phyloP scores from a whole-genome alignment of 2,113 vertebrate genomes.

The Nerophis lumbriciformis region DNA sequence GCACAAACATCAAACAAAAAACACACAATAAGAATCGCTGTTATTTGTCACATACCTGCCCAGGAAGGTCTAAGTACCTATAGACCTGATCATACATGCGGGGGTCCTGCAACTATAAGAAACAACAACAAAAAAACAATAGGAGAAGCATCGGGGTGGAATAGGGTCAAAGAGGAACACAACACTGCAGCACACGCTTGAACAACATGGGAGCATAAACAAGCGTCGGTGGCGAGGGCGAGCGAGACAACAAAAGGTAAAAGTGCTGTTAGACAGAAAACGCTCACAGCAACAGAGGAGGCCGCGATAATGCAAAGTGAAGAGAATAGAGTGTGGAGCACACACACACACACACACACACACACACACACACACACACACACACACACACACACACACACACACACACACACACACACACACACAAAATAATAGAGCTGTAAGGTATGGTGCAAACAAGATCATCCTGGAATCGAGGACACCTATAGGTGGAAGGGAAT shows the following conservation, averaged over 20 bases:
- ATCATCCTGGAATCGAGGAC: slow-evolving; percentile 47
- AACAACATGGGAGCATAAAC: slow-evolving; percentile 33
- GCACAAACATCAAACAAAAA: slow-evolving; percentile 23
- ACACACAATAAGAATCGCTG: slow-evolving; percentile 35
- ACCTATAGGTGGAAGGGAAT: not conserved
- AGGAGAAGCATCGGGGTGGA: slow-evolving; percentile 58
- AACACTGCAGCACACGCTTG: slow-evolving; percentile 32
- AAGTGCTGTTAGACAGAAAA: slow-evolving; percentile 65
- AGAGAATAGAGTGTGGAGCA: not conserved
- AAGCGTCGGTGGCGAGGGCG: slow-evolving; percentile 33
- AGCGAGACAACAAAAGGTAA: slow-evolving; percentile 34
- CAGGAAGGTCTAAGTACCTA: slow-evolving; percentile 78
- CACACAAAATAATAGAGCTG: slow-evolving; percentile 6
- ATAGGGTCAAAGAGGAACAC: slow-evolving; percentile 43
- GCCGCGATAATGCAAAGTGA: slow-evolving; percentile 5
- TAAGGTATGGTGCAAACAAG: slow-evolving; percentile 28
- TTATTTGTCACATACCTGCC: slow-evolving; percentile 72
- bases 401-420: slow-evolving; percentile 8
- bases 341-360: slow-evolving; percentile 8
- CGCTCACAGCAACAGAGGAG: slow-evolving; percentile 48
- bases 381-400: slow-evolving; percentile 3
- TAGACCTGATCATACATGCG: slow-evolving; percentile 78
- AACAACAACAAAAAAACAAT: slow-evolving; percentile 62
- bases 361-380: slow-evolving; percentile 1
- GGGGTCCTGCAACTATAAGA: slow-evolving; percentile 76